phyloP scores from a whole-genome alignment of 2,797 vertebrate species.

The Margarornis squamiger region DNA sequence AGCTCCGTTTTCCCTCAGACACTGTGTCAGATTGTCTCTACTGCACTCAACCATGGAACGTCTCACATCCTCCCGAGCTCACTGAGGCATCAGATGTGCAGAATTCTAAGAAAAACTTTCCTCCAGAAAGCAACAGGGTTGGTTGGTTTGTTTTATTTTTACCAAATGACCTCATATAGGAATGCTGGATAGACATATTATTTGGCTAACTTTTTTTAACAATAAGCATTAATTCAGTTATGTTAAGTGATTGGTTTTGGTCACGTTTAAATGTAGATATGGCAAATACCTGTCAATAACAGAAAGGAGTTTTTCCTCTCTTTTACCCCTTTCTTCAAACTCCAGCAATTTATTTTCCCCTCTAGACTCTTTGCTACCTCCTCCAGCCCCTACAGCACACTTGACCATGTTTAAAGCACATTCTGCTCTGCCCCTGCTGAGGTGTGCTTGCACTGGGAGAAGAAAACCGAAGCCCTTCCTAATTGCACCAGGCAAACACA shows the following conservation, averaged over 20 bases:
- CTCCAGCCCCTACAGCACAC: not conserved
- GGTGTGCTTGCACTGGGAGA: not conserved
- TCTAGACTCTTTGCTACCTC: not conserved
- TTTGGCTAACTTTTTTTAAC: not conserved
- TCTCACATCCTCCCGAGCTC: fast-evolving
- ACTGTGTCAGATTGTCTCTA: fast-evolving
- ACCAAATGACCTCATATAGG: not conserved
- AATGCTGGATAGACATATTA: not conserved
- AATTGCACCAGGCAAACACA: not conserved
- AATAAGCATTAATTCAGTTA: not conserved
- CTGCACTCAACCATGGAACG: not conserved
- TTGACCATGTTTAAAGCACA: fast-evolving
- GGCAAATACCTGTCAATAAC: not conserved
- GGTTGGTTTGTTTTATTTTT: not conserved
- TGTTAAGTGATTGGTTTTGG: not conserved
- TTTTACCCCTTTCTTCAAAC: not conserved
- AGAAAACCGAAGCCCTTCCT: not conserved
- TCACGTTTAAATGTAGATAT: not conserved
- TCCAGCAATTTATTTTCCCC: not conserved
- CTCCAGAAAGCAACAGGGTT: not conserved
- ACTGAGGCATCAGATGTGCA: not conserved
- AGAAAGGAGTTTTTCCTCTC: not conserved
- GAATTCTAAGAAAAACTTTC: not conserved
- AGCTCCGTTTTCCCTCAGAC: not conserved
- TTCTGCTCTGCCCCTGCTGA: not conserved